These are phyloP conservation scores for Gymnocheta viridis DNA, from an alignment of 2,888 invertebrate genomes.

Conservation along the genomic window DNA sequence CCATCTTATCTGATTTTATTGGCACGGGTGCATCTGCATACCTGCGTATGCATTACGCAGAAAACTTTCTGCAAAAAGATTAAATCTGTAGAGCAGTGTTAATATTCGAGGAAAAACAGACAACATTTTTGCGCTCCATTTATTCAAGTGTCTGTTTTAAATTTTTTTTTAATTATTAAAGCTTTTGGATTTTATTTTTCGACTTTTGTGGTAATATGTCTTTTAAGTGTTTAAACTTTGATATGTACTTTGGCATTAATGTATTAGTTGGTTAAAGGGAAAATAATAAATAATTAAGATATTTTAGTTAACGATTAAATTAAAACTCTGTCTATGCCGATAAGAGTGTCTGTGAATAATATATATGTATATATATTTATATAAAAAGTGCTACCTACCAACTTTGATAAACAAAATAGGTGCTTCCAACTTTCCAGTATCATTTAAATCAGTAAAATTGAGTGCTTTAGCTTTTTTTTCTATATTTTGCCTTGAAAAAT, in stretches of 20 bases:
- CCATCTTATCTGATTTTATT: too few relatives aligned
- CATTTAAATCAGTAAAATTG: too few relatives aligned
- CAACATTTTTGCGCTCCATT: conserved; percentile 49
- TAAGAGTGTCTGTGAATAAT: too few relatives aligned
- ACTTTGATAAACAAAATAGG: too few relatives aligned
- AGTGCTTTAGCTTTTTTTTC: too few relatives aligned
- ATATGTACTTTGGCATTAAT: conserved; percentile 25
- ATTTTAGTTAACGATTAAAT: background rate
- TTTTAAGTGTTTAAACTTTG: conserved; percentile 36
- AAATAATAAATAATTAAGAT: background rate
- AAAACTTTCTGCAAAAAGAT: background rate
- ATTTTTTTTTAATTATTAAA: conserved; percentile 28
- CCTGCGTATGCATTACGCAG: background rate
- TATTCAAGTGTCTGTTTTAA: conserved; percentile 41
- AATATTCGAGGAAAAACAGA: conserved; percentile 10
- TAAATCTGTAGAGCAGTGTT: background rate
- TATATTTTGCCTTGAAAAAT: too few relatives aligned
- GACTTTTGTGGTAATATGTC: conserved; percentile 24
- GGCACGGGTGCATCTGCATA: too few relatives aligned
- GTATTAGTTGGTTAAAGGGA: conserved; percentile 21
- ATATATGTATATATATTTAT: too few relatives aligned
- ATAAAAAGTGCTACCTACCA: too few relatives aligned
- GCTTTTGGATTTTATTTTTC: conserved; percentile 20
- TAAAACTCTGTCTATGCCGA: too few relatives aligned
- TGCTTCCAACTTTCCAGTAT: too few relatives aligned